phyloP scores from a whole-genome alignment of 2,888 invertebrate genomes.

The Heliconius charithonia region DNA sequence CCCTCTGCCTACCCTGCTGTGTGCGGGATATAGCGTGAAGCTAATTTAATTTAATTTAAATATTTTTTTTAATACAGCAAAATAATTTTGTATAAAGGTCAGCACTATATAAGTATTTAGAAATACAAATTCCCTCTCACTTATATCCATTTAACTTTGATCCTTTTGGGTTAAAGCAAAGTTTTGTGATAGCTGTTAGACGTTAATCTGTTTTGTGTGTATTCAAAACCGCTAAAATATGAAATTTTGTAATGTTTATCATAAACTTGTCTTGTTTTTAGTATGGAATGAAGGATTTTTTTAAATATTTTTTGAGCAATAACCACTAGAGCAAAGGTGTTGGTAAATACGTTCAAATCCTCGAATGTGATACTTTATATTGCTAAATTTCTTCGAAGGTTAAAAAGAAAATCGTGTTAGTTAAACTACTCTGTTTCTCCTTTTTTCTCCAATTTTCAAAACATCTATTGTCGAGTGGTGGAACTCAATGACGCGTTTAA shows the following conservation, averaged over 20 bases:
- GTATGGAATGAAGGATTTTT: not conserved
- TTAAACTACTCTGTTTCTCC: too few species aligned
- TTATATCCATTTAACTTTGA: conserved; percentile 19
- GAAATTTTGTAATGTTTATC: not conserved
- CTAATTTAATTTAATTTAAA: too few species aligned
- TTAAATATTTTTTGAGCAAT: not conserved
- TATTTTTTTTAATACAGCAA: not conserved
- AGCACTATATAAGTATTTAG: not conserved
- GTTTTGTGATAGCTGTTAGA: conserved; percentile 2
- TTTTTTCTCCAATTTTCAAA: too few species aligned
- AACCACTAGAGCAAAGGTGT: not conserved
- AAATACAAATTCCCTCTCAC: not conserved
- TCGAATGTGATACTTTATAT: too few species aligned
- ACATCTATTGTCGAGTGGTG: too few species aligned
- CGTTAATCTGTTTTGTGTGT: not conserved
- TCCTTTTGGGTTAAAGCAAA: conserved; percentile 4
- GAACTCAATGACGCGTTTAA: too few species aligned
- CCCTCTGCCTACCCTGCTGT: too few species aligned
- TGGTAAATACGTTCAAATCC: too few species aligned
- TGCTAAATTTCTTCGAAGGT: too few species aligned
- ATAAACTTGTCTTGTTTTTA: not conserved
- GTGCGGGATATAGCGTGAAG: too few species aligned
- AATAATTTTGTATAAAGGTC: not conserved
- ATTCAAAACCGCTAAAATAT: conserved; percentile 1
- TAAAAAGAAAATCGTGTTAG: too few species aligned